phyloP scores from a whole-genome alignment of 2,888 invertebrate genomes.

The Lasius fuliginosus region DNA sequence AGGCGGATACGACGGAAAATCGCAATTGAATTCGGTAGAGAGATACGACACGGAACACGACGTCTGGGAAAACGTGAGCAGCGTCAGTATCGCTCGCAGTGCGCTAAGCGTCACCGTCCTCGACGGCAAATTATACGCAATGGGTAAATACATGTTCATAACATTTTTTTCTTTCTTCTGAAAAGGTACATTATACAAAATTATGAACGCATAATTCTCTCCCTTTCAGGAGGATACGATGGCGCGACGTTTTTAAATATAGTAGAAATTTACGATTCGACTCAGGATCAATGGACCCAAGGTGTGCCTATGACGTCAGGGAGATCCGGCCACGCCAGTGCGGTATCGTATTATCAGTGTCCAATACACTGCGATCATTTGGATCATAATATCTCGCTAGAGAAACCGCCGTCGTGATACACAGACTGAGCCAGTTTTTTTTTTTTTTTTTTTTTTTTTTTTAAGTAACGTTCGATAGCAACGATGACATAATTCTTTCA shows the following conservation, averaged over 20 bases:
- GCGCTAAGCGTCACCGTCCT: constrained; percentile 95
- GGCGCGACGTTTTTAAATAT: constrained; percentile 94
- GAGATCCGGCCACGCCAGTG: constrained; percentile 96
- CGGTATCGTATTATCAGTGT: constrained; percentile 93
- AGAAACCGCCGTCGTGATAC: constrained; percentile 72
- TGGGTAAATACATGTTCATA: constrained; percentile 88
- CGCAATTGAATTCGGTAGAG: constrained; percentile 94
- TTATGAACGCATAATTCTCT: background rate
- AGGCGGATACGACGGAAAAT: constrained; percentile 96
- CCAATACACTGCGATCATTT: constrained; percentile 86
- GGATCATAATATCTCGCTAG: constrained; percentile 74
- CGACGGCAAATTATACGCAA: constrained; percentile 95
- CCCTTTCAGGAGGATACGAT: constrained; percentile 93
- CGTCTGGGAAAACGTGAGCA: constrained; percentile 92
- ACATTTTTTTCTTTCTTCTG: background rate
- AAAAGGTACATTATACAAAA: background rate
- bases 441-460: too few species aligned
- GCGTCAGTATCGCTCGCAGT: constrained; percentile 93
- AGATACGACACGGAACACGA: constrained; percentile 94
- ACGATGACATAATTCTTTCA: constrained; percentile 12
- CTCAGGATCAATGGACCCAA: constrained; percentile 91
- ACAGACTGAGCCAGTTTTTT: constrained; percentile 3
- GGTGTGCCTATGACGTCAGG: constrained; percentile 94
- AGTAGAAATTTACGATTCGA: constrained; percentile 96
- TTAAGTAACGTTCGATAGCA: constrained; percentile 6